phyloP scores from a whole-genome alignment of 2,797 vertebrate genomes.

The Parambassis ranga region DNA sequence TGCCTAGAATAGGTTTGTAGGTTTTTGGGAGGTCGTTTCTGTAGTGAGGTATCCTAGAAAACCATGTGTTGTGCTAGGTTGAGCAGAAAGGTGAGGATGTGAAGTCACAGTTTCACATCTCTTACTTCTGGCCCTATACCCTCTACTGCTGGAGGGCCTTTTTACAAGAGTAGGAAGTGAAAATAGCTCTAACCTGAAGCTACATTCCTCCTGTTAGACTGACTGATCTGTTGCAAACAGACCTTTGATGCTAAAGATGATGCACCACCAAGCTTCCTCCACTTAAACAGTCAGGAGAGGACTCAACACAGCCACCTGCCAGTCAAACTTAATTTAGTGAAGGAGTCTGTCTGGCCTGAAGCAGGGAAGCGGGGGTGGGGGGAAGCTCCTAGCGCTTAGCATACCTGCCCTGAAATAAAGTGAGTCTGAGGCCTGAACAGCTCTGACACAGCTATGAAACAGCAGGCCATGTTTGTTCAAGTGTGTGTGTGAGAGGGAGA shows the following conservation, averaged over 20 bases:
- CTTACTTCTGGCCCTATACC: slow-evolving; percentile 7
- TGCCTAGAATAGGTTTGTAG: too few species aligned
- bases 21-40: too few species aligned
- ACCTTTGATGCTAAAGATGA: slow-evolving; percentile 68
- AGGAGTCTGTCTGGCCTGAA: slow-evolving; percentile 54
- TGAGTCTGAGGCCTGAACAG: slow-evolving; percentile 39
- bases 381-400: slow-evolving; percentile 36
- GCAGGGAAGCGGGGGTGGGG: too few species aligned
- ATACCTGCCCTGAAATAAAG: slow-evolving; percentile 69
- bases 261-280: slow-evolving; percentile 49
- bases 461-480: slow-evolving; percentile 48
- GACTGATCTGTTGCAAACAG: slow-evolving; percentile 61
- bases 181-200: slow-evolving; percentile 51
- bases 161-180: slow-evolving; percentile 53
- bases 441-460: slow-evolving; percentile 53
- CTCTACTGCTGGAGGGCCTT: slow-evolving; percentile 13
- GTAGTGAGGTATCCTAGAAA: too few species aligned
- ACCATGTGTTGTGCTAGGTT: too few species aligned
- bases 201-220: slow-evolving; percentile 68
- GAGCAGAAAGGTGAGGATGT: neutral
- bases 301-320: slow-evolving; percentile 55
- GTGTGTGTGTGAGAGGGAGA: slow-evolving; percentile 25
- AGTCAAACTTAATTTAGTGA: slow-evolving; percentile 64
- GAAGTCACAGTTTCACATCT: neutral
- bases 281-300: slow-evolving; percentile 33